Conservation (phyloP, 2,888 invertebrate species). For the Megastigmus dorsalis region DNA sequence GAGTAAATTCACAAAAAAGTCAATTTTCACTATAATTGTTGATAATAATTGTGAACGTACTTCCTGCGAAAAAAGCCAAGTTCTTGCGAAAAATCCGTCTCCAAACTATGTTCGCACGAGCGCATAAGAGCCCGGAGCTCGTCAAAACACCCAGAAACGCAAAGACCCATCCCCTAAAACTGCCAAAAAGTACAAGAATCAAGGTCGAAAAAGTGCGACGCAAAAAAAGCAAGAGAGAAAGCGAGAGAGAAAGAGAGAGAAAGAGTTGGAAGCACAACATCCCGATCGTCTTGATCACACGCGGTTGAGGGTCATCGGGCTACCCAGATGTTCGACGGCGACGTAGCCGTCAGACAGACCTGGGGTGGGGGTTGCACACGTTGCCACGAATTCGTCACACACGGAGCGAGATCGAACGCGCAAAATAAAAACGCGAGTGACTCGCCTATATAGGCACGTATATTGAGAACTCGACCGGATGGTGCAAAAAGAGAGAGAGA, state of each 20-base stretch:
- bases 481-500: constrained; percentile 46
- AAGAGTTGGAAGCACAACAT: too few relatives aligned
- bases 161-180: not conserved
- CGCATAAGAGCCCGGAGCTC: too few relatives aligned
- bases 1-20: too few relatives aligned
- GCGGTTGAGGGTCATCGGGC: constrained; percentile 52
- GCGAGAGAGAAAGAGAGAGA: too few relatives aligned
- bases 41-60: too few relatives aligned
- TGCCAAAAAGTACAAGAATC: constrained; percentile 5
- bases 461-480: constrained; percentile 43
- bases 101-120: too few relatives aligned
- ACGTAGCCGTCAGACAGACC: not conserved
- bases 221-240: too few relatives aligned
- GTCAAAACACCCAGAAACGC: too few relatives aligned
- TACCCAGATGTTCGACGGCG: constrained; percentile 41
- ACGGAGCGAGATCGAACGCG: constrained; percentile 30
- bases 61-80: too few relatives aligned
- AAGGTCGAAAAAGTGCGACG: too few relatives aligned
- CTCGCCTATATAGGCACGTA: constrained; percentile 3
- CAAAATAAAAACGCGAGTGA: constrained; percentile 43
- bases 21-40: too few relatives aligned
- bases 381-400: constrained; percentile 43
- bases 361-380: not conserved
- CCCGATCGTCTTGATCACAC: constrained; percentile 45
- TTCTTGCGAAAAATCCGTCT: not conserved